Evolutionary conservation across 2,797 vertebrate genomes (phyloP).

Genomic region (Serranus cabrilla): DNA sequence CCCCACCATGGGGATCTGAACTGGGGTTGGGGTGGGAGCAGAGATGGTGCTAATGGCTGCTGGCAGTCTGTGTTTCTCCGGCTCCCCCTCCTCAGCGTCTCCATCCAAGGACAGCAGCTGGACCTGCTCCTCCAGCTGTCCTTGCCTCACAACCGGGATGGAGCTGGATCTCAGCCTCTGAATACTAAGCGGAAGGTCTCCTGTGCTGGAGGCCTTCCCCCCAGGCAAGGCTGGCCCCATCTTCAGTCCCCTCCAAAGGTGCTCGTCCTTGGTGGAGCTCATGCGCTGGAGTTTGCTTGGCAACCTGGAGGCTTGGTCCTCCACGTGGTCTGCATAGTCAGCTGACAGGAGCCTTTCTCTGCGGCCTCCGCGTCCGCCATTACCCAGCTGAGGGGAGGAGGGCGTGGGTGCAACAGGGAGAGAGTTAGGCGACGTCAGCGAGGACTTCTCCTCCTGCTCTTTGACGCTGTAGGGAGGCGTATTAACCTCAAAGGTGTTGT

Average conservation of each 20-base stretch:
- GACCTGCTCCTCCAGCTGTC: conserved; percentile 79
- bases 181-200: conserved; percentile 87
- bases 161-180: conserved; percentile 84
- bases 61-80: conserved; percentile 76
- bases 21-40: conserved; percentile 36
- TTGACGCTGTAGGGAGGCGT: conserved; percentile 91
- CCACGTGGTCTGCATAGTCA: conserved; percentile 79
- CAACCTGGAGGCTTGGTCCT: conserved; percentile 80
- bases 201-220: conserved; percentile 86
- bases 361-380: conserved; percentile 67
- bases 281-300: conserved; percentile 90
- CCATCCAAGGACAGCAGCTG: conserved; percentile 84
- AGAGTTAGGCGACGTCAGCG: conserved; percentile 80
- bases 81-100: conserved; percentile 68
- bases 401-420: conserved; percentile 72
- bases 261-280: conserved; percentile 86
- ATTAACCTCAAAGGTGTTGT: conserved; percentile 91
- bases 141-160: conserved; percentile 75
- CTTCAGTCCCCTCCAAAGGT: conserved; percentile 77
- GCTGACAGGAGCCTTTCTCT: conserved; percentile 86
- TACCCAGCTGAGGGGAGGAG: conserved; percentile 66
- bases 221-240: conserved; percentile 68
- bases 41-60: conserved; percentile 52
- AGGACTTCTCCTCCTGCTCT: conserved; percentile 90
- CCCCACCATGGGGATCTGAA: conserved; percentile 67